Evolutionary conservation across 2,888 invertebrate genomes (phyloP).

Genomic region (Eristalis tenax): DNA sequence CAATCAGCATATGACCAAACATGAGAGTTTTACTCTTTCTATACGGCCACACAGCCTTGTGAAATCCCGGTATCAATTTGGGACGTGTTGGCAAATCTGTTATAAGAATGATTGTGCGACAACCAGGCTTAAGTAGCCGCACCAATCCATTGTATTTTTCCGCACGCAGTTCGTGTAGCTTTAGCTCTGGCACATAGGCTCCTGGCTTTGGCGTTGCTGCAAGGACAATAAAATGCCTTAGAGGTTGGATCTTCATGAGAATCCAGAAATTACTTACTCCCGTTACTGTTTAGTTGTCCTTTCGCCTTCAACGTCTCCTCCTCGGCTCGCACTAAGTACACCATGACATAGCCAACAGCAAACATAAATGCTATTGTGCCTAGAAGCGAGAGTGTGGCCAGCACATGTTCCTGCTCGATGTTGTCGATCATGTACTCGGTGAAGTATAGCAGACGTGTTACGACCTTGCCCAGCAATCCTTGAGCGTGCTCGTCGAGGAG

Average conservation of each 20-base stretch:
- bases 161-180: constrained; percentile 94
- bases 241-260: too few relatives aligned
- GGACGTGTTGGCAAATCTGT: constrained; percentile 94
- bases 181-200: constrained; percentile 84
- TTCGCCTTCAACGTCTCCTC: constrained; percentile 80
- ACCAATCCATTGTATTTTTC: constrained; percentile 98
- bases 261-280: constrained; percentile 74
- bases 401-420: constrained; percentile 88
- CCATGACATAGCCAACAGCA: constrained; percentile 91
- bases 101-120: constrained; percentile 94
- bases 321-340: constrained; percentile 86
- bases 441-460: constrained; percentile 85
- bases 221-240: not conserved
- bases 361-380: constrained; percentile 90
- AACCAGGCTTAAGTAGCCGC: constrained; percentile 95
- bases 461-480: constrained; percentile 87
- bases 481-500: constrained; percentile 90
- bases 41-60: constrained; percentile 97
- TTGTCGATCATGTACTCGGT: constrained; percentile 88
- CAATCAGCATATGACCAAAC: constrained; percentile 96
- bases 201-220: constrained; percentile 72
- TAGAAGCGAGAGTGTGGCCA: constrained; percentile 89
- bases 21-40: constrained; percentile 97
- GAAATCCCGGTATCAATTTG: constrained; percentile 94
- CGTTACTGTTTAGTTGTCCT: constrained; percentile 75